Conservation (phyloP, 2,113 vertebrate species). For the Dipodomys stephensi region DNA sequence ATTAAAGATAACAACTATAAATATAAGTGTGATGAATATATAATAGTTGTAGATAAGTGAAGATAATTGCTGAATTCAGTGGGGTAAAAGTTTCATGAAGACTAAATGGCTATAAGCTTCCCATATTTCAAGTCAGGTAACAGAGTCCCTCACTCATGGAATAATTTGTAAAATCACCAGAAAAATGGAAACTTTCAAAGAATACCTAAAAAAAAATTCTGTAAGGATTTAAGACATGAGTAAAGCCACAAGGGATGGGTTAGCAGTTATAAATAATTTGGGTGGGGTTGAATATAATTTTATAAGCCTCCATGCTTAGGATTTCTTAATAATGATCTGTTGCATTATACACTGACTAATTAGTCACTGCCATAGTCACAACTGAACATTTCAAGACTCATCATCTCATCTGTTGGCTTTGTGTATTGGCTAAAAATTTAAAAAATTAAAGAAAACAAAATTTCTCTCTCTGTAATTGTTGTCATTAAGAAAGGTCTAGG, state of each 20-base stretch:
- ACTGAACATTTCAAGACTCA: background rate
- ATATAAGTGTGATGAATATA: background rate
- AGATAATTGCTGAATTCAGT: background rate
- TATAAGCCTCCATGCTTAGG: background rate
- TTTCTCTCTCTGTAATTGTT: background rate
- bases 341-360: conserved; percentile 17
- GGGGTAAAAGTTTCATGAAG: background rate
- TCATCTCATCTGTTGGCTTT: background rate
- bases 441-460: background rate
- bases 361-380: background rate
- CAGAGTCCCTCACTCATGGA: background rate
- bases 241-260: background rate
- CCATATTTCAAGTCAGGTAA: background rate
- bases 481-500: background rate
- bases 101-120: background rate
- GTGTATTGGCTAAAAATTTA: background rate
- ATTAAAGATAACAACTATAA: background rate
- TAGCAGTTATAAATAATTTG: background rate
- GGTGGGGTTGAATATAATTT: background rate
- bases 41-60: background rate
- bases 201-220: conserved; percentile 15
- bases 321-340: conserved; percentile 1
- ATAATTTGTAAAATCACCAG: background rate
- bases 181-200: background rate
- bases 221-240: background rate